Percentiles rank a stretch among this genome's conserved stretches.
phyloP scores from a whole-genome alignment of 2,888 invertebrate genomes.

The Drosophila aldrichi region DNA sequence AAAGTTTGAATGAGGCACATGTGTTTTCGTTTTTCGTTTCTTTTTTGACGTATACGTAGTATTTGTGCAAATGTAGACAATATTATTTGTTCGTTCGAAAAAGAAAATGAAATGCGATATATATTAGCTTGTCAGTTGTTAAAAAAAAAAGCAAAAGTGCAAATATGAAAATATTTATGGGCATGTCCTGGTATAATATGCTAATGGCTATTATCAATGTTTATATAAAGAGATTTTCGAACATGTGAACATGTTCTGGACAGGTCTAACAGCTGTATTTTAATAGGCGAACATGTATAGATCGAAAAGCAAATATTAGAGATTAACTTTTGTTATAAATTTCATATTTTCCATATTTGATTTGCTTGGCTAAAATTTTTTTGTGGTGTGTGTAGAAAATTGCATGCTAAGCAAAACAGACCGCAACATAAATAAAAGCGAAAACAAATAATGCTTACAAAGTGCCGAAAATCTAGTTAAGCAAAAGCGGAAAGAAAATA shows the following conservation, averaged over 20 bases:
- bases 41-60: slow-evolving; percentile 47
- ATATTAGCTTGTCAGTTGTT: neutral
- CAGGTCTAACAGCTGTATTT: too few relatives aligned
- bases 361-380: slow-evolving; percentile 2
- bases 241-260: neutral
- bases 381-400: slow-evolving; percentile 43
- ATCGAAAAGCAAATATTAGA: too few relatives aligned
- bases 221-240: neutral
- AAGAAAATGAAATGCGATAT: slow-evolving; percentile 15
- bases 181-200: neutral
- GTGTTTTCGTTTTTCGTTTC: neutral
- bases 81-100: slow-evolving; percentile 9
- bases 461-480: slow-evolving; percentile 70
- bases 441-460: slow-evolving; percentile 80
- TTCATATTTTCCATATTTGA: slow-evolving; percentile 2
- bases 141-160: neutral
- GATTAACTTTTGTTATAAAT: neutral
- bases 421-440: slow-evolving; percentile 76
- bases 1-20: slow-evolving; percentile 17
- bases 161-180: slow-evolving; percentile 1
- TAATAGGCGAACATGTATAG: too few relatives aligned
- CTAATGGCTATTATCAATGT: neutral
- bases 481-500: slow-evolving; percentile 21
- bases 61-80: slow-evolving; percentile 27
- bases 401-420: slow-evolving; percentile 72